A percentile compares a stretch with the other conserved stretches of the same genome.
phyloP scores from a whole-genome alignment of 2,113 vertebrate genomes.

The Eurypyga helias region DNA sequence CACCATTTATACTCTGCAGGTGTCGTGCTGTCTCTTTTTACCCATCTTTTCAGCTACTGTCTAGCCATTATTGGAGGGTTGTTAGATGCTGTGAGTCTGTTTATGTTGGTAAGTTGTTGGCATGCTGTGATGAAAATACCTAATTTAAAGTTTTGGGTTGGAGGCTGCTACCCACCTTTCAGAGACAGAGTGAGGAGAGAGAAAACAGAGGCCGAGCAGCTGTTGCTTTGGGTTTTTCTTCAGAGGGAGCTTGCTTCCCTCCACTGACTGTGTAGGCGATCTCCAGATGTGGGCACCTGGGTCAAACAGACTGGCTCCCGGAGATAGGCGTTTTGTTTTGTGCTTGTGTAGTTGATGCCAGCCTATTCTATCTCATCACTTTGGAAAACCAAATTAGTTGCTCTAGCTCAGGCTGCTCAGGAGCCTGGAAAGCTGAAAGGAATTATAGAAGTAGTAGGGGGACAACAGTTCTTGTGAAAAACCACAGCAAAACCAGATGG shows the following conservation, averaged over 20 bases:
- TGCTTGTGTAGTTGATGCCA: background rate
- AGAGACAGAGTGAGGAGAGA: background rate
- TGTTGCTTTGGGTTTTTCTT: background rate
- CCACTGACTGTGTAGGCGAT: background rate
- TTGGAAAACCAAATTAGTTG: background rate
- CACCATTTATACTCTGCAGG: background rate
- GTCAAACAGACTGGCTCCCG: background rate
- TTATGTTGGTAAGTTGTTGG: background rate
- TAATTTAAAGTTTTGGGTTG: background rate
- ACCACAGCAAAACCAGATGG: background rate
- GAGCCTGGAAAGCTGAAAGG: background rate
- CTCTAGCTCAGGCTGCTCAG: background rate
- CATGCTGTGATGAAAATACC: background rate
- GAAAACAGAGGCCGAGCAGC: background rate
- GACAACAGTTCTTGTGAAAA: background rate
- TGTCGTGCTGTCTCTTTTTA: background rate
- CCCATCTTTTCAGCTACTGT: background rate
- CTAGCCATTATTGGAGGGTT: background rate
- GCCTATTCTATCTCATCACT: background rate
- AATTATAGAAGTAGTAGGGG: background rate
- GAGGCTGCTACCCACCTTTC: background rate
- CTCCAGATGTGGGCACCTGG: background rate
- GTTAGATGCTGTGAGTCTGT: background rate
- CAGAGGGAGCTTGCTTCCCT: background rate
- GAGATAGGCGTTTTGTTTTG: background rate